Conservation (phyloP, 2,888 invertebrate genomes). For the Perdita meconis region DNA sequence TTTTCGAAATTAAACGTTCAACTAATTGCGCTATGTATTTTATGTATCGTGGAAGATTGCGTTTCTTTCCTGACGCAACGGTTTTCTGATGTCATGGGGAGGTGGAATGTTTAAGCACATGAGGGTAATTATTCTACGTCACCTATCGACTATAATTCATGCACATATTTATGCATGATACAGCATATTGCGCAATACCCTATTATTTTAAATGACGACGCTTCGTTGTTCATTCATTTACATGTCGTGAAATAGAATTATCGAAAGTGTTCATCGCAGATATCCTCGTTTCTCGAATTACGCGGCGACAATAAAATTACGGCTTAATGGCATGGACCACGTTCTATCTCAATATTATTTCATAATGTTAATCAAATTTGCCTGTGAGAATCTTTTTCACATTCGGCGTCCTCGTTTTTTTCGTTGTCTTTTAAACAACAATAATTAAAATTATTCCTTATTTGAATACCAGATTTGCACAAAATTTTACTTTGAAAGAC, state of each 20-base stretch:
- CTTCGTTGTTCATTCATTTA: not conserved
- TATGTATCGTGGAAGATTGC: not conserved
- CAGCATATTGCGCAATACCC: not conserved
- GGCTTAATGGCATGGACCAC: not conserved
- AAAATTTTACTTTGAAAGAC: too few species aligned
- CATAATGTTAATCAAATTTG: too few species aligned
- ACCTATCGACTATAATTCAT: conserved; percentile 11
- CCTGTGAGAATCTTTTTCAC: too few species aligned
- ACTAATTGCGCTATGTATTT: not conserved
- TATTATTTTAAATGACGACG: not conserved
- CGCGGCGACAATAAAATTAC: too few species aligned
- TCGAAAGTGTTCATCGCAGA: not conserved
- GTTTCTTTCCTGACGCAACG: not conserved
- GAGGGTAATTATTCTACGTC: conserved; percentile 11
- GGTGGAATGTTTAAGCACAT: conserved; percentile 21
- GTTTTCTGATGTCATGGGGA: conserved; percentile 22
- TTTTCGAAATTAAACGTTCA: not conserved
- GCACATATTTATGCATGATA: conserved; percentile 17
- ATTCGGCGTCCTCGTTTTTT: too few species aligned
- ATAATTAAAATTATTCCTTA: too few species aligned
- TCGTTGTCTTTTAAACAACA: too few species aligned
- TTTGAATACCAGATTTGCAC: too few species aligned
- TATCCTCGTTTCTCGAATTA: not conserved
- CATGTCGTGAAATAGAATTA: not conserved
- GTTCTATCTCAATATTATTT: not conserved